phyloP scores from a whole-genome alignment of 2,888 invertebrate genomes.

The Cheilosia pagana region DNA sequence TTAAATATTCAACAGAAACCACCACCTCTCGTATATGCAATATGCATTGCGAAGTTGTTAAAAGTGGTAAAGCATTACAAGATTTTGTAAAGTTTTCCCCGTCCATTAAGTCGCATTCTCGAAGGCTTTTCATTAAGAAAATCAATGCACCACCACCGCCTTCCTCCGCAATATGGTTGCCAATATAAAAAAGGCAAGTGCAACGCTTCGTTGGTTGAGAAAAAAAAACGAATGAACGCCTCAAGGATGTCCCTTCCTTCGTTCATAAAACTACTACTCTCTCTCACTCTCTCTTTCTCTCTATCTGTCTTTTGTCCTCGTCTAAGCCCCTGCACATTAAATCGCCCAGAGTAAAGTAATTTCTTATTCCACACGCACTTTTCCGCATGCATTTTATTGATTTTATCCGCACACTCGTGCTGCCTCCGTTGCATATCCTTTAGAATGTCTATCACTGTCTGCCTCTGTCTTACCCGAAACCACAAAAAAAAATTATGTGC shows the following conservation, averaged over 20 bases:
- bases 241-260: slow-evolving; percentile 21
- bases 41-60: slow-evolving; percentile 23
- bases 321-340: slow-evolving; percentile 14
- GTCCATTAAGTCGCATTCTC: neutral
- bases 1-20: slow-evolving; percentile 4
- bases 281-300: neutral
- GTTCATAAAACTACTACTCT: neutral
- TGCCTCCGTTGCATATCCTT: slow-evolving; percentile 23
- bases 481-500: neutral
- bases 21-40: neutral
- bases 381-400: slow-evolving; percentile 58
- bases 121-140: slow-evolving; percentile 48
- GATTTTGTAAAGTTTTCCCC: slow-evolving; percentile 18
- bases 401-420: slow-evolving; percentile 24
- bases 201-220: neutral
- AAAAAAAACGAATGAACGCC: too few relatives aligned
- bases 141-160: slow-evolving; percentile 26
- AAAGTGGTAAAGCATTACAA: slow-evolving; percentile 23
- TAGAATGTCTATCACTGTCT: slow-evolving; percentile 14
- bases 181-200: slow-evolving; percentile 7
- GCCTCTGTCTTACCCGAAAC: neutral
- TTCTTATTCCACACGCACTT: slow-evolving; percentile 56
- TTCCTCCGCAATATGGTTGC: neutral
- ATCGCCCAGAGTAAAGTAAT: slow-evolving; percentile 52
- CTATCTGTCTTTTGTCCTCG: neutral